phyloP scores from a whole-genome alignment of 2,113 vertebrate genomes.

The Poeciliopsis occidentalis region DNA sequence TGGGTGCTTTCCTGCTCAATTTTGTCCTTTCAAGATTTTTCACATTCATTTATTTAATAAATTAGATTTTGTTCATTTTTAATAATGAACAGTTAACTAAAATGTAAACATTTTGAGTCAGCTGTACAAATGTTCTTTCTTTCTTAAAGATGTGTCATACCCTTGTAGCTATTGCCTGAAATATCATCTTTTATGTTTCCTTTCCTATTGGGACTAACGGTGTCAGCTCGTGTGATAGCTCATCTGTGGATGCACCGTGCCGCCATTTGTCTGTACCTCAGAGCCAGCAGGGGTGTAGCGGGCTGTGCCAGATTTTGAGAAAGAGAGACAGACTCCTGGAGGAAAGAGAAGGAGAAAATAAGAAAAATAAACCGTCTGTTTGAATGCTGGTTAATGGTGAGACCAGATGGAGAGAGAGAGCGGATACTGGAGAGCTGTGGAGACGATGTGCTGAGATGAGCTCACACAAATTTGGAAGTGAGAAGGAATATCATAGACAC shows the following conservation, averaged over 20 bases:
- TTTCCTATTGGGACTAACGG: conserved; percentile 54
- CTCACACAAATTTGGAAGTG: conserved; percentile 17
- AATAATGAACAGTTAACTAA: too few relatives aligned
- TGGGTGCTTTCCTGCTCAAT: too few relatives aligned
- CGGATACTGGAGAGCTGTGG: conserved; percentile 19
- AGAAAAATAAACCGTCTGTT: conserved; percentile 15
- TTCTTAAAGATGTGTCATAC: conserved; percentile 24
- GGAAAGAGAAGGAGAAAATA: neutral
- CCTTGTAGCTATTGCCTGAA: conserved; percentile 36
- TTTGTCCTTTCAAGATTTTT: too few relatives aligned
- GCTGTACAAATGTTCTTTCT: neutral
- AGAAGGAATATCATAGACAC: neutral
- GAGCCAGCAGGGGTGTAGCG: conserved; percentile 63
- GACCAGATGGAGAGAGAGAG: conserved; percentile 55
- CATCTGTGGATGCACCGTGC: conserved; percentile 54
- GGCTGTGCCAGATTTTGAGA: conserved; percentile 58
- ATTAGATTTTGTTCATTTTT: too few relatives aligned
- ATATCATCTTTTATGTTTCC: conserved; percentile 54
- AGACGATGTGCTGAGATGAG: conserved; percentile 26
- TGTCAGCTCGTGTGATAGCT: conserved; percentile 65
- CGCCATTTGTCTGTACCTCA: conserved; percentile 67
- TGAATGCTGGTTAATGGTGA: conserved; percentile 34
- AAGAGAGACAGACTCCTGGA: conserved; percentile 15
- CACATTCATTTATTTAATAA: too few relatives aligned
- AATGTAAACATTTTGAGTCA: too few relatives aligned